Conservation (phyloP, 2,113 vertebrate species). For the Dipodomys spectabilis region DNA sequence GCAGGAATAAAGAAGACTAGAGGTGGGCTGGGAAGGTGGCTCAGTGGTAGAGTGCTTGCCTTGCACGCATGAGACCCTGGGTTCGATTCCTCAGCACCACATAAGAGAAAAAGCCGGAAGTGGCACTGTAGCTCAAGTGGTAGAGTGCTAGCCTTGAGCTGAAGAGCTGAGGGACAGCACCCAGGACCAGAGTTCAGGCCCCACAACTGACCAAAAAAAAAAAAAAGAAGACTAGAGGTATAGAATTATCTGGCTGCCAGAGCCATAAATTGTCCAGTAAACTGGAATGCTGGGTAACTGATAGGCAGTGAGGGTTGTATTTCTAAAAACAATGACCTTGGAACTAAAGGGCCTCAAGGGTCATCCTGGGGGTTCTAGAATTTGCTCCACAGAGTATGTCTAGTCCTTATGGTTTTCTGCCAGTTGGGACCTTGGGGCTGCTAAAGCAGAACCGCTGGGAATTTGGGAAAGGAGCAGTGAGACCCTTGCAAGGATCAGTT, state of each 20-base stretch:
- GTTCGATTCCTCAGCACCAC: too few species aligned
- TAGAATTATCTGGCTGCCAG: not conserved
- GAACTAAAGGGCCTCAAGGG: not conserved
- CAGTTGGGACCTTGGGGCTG: not conserved
- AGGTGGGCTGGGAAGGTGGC: too few species aligned
- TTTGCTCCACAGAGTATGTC: not conserved
- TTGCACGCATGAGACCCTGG: too few species aligned
- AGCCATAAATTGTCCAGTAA: not conserved
- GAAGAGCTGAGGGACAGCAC: too few species aligned
- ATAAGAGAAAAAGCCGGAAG: too few species aligned
- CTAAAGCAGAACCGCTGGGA: not conserved
- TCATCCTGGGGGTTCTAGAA: not conserved
- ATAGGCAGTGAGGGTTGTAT: not conserved
- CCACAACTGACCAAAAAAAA: too few species aligned
- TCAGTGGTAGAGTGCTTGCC: too few species aligned
- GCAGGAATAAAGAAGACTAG: not conserved
- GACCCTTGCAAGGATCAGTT: not conserved
- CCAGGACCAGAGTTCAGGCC: too few species aligned
- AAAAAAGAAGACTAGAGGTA: not conserved
- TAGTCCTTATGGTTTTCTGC: not conserved
- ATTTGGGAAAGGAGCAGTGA: not conserved
- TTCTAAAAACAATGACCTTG: not conserved
- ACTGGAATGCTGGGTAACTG: not conserved
- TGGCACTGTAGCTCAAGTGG: too few species aligned
- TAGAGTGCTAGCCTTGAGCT: too few species aligned